These are phyloP conservation scores for Drosophila monieri DNA, from an alignment of 2,888 invertebrate genomes.

Conservation along the genomic window DNA sequence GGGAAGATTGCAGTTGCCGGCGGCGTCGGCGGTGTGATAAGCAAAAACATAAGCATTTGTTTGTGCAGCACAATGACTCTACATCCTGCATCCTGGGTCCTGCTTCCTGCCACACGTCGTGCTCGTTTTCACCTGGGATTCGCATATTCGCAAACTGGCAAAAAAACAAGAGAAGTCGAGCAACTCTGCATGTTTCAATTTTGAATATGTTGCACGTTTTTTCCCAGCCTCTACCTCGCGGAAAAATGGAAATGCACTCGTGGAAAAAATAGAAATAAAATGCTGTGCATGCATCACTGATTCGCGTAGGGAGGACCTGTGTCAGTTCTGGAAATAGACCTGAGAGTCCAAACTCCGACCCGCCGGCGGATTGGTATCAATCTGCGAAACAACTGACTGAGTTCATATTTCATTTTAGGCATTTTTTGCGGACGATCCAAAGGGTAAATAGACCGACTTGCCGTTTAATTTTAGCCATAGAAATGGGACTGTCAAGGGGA, in stretches of 20 bases:
- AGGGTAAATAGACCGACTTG: slow-evolving; percentile 12
- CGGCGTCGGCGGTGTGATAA: slow-evolving; percentile 41
- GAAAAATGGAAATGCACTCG: slow-evolving; percentile 25
- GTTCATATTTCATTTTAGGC: slow-evolving; percentile 25
- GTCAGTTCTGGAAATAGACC: slow-evolving; percentile 34
- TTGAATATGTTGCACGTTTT: slow-evolving; percentile 52
- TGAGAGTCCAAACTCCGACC: slow-evolving; percentile 6
- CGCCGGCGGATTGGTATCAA: slow-evolving; percentile 10
- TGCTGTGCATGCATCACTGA: slow-evolving; percentile 14
- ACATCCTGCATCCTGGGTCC: slow-evolving; percentile 24
- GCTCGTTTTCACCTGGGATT: slow-evolving; percentile 6
- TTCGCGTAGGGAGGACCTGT: slow-evolving; percentile 10
- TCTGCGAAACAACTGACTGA: slow-evolving; percentile 20
- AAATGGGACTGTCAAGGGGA: background rate
- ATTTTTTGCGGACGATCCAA: slow-evolving; percentile 8
- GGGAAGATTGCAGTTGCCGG: slow-evolving; percentile 49
- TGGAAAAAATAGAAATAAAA: slow-evolving; percentile 26
- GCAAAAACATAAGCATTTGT: slow-evolving; percentile 67
- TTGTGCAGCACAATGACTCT: slow-evolving; percentile 57
- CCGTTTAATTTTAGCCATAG: slow-evolving; percentile 23
- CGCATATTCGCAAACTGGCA: slow-evolving; percentile 9
- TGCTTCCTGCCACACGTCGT: slow-evolving; percentile 21
- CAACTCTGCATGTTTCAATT: slow-evolving; percentile 59
- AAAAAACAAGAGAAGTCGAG: slow-evolving; percentile 9
- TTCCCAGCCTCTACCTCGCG: slow-evolving; percentile 6